Conservation (phyloP, 1,140 invertebrate genomes). For the Tetragnatha versicolor region DNA sequence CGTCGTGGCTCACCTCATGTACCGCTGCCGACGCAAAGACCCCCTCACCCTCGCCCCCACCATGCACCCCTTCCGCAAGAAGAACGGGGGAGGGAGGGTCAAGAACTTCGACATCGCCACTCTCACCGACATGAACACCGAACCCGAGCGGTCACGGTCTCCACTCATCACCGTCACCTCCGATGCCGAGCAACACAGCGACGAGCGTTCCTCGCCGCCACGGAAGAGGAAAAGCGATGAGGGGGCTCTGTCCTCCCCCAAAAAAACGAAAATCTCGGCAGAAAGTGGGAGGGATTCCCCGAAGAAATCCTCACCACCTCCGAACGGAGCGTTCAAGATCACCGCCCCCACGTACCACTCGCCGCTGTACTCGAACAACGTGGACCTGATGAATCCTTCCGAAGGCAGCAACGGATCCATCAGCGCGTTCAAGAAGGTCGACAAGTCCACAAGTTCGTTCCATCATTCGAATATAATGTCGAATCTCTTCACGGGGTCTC, state of each 20-base stretch:
- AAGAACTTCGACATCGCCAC: slow-evolving; percentile 59
- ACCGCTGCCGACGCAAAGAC: slow-evolving; percentile 54
- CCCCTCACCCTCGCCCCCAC: slow-evolving; percentile 36
- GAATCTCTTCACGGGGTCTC: slow-evolving; percentile 11
- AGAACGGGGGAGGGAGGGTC: slow-evolving; percentile 39
- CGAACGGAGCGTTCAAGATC: slow-evolving; percentile 16
- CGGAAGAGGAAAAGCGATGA: slow-evolving; percentile 11
- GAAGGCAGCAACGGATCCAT: slow-evolving; percentile 2
- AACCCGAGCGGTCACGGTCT: background rate
- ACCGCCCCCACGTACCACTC: background rate
- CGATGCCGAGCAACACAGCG: background rate
- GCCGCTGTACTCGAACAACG: background rate
- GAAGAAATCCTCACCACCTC: background rate
- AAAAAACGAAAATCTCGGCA: background rate
- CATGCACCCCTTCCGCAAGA: slow-evolving; percentile 28
- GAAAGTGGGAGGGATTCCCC: background rate
- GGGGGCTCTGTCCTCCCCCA: background rate
- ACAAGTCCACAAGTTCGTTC: slow-evolving; percentile 26
- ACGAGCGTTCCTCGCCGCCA: background rate
- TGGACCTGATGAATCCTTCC: background rate
- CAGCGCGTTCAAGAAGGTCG: slow-evolving; percentile 56
- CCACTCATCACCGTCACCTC: background rate
- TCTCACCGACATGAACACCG: slow-evolving; percentile 53
- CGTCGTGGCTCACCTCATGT: slow-evolving; percentile 58
- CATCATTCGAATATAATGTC: slow-evolving; percentile 13